phyloP scores from a whole-genome alignment of 37 sponge, comb jelly and placozoan genomes.

The Chondrilla cf. caribensis region DNA sequence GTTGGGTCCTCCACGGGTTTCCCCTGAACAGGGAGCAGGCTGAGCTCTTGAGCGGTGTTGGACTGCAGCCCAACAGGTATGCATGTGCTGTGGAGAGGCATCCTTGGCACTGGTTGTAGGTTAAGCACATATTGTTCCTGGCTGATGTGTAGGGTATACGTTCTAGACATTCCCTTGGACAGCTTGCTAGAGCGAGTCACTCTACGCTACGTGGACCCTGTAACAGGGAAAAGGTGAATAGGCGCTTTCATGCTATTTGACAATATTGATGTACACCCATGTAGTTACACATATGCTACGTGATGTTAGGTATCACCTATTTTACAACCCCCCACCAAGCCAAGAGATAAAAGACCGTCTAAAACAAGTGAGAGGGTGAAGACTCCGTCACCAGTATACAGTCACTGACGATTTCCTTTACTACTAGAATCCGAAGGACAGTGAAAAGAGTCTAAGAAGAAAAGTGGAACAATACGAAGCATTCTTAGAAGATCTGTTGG shows the following conservation, averaged over 20 bases:
- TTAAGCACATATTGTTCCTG: neutral
- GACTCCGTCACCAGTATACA: too few species aligned
- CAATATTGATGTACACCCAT: too few species aligned
- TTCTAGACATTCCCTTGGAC: slow-evolving; percentile 77
- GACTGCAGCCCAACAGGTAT: slow-evolving; percentile 80
- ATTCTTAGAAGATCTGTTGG: slow-evolving; percentile 54
- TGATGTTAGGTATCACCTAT: slow-evolving; percentile 75
- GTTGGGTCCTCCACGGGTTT: slow-evolving; percentile 94
- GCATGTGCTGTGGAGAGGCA: neutral
- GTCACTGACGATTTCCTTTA: too few species aligned
- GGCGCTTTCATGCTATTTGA: too few species aligned
- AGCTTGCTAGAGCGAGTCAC: slow-evolving; percentile 79
- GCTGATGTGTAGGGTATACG: slow-evolving; percentile 91
- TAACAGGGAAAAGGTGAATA: slow-evolving; percentile 66
- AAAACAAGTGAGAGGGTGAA: slow-evolving; percentile 61
- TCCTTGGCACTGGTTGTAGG: neutral
- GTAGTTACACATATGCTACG: too few species aligned
- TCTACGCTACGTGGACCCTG: slow-evolving; percentile 63
- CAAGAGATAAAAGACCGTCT: slow-evolving; percentile 74
- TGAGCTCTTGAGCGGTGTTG: slow-evolving; percentile 60
- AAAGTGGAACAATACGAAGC: slow-evolving; percentile 46
- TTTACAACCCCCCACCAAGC: slow-evolving; percentile 75
- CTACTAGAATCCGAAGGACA: slow-evolving; percentile 70
- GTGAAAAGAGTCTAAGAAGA: slow-evolving; percentile 39
- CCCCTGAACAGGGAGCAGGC: slow-evolving; percentile 88